Conservation (phyloP, 35 echinoderm and acorn worm species). For the Ophiothrix spiculata region DNA sequence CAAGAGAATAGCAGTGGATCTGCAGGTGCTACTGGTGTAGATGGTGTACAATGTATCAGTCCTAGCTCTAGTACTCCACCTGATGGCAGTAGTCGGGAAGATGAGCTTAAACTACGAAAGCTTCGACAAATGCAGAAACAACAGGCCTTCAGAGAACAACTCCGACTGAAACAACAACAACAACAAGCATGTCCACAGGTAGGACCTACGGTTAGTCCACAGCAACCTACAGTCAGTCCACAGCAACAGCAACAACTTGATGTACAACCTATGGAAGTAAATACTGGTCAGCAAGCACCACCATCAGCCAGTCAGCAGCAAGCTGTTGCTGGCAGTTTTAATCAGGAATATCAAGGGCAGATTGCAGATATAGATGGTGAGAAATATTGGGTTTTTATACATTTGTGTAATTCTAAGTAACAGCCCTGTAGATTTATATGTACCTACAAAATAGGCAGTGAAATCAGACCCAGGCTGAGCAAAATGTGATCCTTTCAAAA, state of each 20-base stretch:
- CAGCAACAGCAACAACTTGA: background rate
- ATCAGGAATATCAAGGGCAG: background rate
- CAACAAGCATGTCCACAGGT: slow-evolving; percentile 11
- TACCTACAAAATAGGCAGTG: too few relatives aligned
- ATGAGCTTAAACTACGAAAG: slow-evolving; percentile 37
- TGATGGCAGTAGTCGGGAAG: background rate
- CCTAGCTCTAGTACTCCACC: background rate
- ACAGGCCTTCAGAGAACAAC: slow-evolving; percentile 91
- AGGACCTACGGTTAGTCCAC: background rate
- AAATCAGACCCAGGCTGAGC: too few relatives aligned
- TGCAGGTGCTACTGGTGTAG: background rate
- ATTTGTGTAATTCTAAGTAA: too few relatives aligned
- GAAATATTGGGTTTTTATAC: too few relatives aligned
- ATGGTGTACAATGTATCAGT: background rate
- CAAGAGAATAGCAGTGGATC: background rate
- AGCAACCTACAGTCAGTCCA: background rate
- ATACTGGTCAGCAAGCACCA: background rate
- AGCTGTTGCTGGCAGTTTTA: background rate
- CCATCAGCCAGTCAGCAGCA: background rate
- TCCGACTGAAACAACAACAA: slow-evolving; percentile 60
- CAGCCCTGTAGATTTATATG: too few relatives aligned
- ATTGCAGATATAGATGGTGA: background rate
- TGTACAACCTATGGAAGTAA: background rate
- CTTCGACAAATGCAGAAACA: slow-evolving; percentile 89
- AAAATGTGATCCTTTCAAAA: too few relatives aligned